phyloP scores from a whole-genome alignment of 1,140 invertebrate genomes.

The Elysia chlorotica region DNA sequence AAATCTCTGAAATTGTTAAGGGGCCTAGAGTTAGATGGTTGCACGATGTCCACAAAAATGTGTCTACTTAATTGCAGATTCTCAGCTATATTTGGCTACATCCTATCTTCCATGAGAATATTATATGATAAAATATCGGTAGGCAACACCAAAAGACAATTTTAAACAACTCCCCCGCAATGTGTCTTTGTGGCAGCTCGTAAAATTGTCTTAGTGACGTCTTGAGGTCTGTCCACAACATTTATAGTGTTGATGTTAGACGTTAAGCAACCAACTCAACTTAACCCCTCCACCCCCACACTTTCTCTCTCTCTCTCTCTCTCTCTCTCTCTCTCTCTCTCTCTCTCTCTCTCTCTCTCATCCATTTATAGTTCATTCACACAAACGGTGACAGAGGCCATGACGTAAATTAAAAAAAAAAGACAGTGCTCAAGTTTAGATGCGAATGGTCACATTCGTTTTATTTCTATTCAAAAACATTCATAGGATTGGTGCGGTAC shows the following conservation, averaged over 20 bases:
- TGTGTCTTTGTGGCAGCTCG: neutral
- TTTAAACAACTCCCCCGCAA: neutral
- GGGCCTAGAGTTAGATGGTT: neutral
- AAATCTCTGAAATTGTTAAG: too few species aligned
- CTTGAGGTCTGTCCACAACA: neutral
- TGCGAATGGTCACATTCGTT: too few species aligned
- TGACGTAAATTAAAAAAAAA: neutral
- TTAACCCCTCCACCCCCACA: neutral
- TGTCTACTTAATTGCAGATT: neutral
- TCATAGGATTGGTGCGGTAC: neutral
- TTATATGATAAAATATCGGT: too few species aligned
- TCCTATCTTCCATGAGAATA: neutral
- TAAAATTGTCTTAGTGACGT: neutral
- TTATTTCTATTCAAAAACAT: too few species aligned
- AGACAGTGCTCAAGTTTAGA: neutral
- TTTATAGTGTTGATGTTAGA: neutral
- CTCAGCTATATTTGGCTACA: neutral
- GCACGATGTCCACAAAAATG: neutral
- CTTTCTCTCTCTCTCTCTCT: neutral
- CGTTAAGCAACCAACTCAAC: neutral
- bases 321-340: neutral
- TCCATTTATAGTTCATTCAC: neutral
- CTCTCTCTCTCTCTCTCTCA: neutral
- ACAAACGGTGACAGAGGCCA: neutral
- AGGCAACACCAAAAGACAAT: too few species aligned